These are phyloP conservation scores for Antechinus stuartii DNA, from an alignment of 2,113 vertebrate genomes.

Conservation along the genomic window DNA sequence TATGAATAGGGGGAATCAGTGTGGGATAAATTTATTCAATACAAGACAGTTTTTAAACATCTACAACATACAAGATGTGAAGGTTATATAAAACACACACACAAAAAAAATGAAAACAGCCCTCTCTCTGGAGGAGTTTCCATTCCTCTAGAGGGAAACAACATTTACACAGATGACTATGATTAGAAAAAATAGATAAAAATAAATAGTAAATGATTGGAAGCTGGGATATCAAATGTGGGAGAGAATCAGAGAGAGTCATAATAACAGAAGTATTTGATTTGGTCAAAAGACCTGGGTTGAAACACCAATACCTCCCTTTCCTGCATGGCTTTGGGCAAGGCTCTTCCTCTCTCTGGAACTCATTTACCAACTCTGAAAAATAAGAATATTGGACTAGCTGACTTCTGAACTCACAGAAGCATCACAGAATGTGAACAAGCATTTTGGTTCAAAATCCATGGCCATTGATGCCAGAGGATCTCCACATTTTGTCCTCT, in stretches of 20 bases:
- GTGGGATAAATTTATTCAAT: not conserved
- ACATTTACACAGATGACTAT: not conserved
- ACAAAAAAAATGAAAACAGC: not conserved
- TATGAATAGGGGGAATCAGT: not conserved
- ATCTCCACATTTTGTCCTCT: not conserved
- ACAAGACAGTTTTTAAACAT: not conserved
- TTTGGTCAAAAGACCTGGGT: not conserved
- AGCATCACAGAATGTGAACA: not conserved
- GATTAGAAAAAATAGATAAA: not conserved
- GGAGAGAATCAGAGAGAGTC: not conserved
- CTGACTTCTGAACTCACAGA: not conserved
- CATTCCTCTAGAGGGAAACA: not conserved
- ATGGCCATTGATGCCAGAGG: not conserved
- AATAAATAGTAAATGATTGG: not conserved
- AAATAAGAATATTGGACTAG: not conserved
- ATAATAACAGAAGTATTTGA: no score
- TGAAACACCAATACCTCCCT: not conserved
- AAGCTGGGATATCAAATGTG: not conserved
- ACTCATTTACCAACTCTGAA: not conserved
- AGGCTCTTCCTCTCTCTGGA: not conserved
- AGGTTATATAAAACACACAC: not conserved
- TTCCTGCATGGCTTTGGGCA: not conserved
- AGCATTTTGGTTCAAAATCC: not conserved
- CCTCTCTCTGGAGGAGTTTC: not conserved
- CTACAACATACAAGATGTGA: not conserved